Percentiles rank a stretch among this genome's conserved stretches.
These are phyloP conservation scores for Dryobotodes eremita DNA, from an alignment of 2,888 invertebrate species.

Conservation along the genomic window DNA sequence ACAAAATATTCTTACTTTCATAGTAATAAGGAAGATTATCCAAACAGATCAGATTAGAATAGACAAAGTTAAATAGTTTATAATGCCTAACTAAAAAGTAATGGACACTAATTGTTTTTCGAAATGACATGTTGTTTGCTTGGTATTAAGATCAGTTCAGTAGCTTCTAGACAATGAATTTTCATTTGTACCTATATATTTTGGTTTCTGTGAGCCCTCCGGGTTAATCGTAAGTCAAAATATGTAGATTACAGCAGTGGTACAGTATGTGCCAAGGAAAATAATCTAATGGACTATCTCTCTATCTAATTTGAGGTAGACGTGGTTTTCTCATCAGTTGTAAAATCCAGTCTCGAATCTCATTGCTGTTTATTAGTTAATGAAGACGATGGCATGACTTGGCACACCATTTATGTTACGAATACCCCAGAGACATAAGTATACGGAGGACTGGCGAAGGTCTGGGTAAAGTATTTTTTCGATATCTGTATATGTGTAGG, in stretches of 20 bases:
- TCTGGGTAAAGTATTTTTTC: background rate
- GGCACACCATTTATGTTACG: background rate
- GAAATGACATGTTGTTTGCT: slow-evolving; percentile 16
- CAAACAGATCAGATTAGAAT: slow-evolving; percentile 9
- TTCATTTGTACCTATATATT: background rate
- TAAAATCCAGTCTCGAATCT: background rate
- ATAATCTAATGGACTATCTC: background rate
- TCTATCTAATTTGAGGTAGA: too few relatives aligned
- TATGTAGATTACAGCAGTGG: background rate
- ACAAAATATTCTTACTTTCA: background rate
- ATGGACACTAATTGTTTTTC: slow-evolving; percentile 33
- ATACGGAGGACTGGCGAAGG: background rate
- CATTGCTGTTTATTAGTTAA: background rate
- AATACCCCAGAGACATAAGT: background rate
- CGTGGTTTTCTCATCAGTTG: background rate
- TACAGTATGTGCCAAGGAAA: background rate
- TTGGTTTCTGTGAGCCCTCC: too few relatives aligned
- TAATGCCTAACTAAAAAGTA: background rate
- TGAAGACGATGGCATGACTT: background rate
- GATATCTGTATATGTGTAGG: background rate
- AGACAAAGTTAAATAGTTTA: slow-evolving; percentile 18
- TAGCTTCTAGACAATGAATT: background rate
- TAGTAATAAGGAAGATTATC: background rate
- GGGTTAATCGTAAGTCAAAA: too few relatives aligned
- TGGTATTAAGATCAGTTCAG: background rate